A percentile compares a stretch with the other conserved stretches of the same genome.
Conservation (phyloP, 2,888 invertebrate species). For the Orchestes rusci region DNA sequence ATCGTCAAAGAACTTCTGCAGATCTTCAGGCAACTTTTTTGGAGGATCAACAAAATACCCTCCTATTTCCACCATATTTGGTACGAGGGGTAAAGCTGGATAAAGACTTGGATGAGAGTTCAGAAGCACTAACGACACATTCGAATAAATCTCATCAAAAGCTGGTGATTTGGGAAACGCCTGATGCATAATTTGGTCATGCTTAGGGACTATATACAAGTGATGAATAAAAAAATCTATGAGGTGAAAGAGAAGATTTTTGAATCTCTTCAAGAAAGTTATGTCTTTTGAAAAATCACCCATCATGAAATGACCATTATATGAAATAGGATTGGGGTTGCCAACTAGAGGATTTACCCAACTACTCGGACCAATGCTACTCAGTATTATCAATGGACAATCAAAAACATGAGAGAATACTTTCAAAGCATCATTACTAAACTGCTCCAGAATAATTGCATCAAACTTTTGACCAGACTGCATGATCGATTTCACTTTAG, state of each 20-base stretch:
- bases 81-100: slow-evolving; percentile 42
- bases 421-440: slow-evolving; percentile 15
- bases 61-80: slow-evolving; percentile 52
- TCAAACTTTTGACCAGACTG: slow-evolving; percentile 13
- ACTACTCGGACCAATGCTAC: slow-evolving; percentile 26
- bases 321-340: slow-evolving; percentile 45
- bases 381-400: slow-evolving; percentile 13
- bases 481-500: slow-evolving; percentile 11
- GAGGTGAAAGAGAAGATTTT: slow-evolving; percentile 43
- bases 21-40: slow-evolving; percentile 29
- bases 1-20: slow-evolving; percentile 29
- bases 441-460: slow-evolving; percentile 43
- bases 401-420: slow-evolving; percentile 12
- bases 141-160: slow-evolving; percentile 10
- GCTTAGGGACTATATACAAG: slow-evolving; percentile 25
- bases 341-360: slow-evolving; percentile 42
- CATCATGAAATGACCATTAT: slow-evolving; percentile 43
- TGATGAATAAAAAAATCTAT: slow-evolving; percentile 17
- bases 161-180: slow-evolving; percentile 12
- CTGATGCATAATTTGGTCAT: slow-evolving; percentile 28
- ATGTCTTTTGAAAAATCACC: slow-evolving; percentile 13
- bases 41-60: slow-evolving; percentile 45
- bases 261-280: slow-evolving; percentile 48
- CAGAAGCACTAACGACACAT: slow-evolving; percentile 18
- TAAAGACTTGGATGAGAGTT: slow-evolving; percentile 21